phyloP scores from a whole-genome alignment of 2,797 vertebrate genomes.

The Iguana delicatissima region DNA sequence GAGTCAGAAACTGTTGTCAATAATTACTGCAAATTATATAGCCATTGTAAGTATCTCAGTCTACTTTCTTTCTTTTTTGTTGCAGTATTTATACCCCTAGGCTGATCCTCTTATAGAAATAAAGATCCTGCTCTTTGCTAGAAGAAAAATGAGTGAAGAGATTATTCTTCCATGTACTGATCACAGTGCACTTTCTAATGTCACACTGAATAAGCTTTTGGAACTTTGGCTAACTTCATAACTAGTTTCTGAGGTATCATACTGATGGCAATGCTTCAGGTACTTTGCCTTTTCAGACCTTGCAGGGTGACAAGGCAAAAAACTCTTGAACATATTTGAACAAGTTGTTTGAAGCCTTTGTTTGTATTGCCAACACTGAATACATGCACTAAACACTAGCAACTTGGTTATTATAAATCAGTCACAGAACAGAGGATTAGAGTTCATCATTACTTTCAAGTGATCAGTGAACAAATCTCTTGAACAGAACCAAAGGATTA shows the following conservation, averaged over 20 bases:
- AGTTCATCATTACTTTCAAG: conserved; percentile 24
- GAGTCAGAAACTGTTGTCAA: neutral
- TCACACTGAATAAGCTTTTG: neutral
- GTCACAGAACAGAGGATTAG: conserved; percentile 28
- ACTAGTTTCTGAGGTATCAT: neutral
- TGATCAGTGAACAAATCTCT: conserved; percentile 33
- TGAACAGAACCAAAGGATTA: conserved; percentile 47
- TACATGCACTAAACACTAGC: conserved; percentile 39
- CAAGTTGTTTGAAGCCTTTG: neutral
- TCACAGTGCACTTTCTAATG: neutral
- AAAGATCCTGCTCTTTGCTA: neutral
- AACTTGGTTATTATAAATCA: conserved; percentile 36
- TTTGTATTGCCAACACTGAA: conserved; percentile 47
- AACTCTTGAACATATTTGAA: neutral
- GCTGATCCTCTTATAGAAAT: neutral
- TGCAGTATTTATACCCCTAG: neutral
- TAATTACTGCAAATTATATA: neutral
- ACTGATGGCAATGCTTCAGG: neutral
- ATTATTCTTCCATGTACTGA: neutral
- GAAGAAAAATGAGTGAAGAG: neutral
- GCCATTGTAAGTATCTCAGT: neutral
- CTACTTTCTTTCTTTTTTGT: neutral
- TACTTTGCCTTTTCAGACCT: too few species aligned
- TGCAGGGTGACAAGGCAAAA: neutral
- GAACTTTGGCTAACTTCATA: neutral